phyloP scores from a whole-genome alignment of 2,888 invertebrate genomes.

The Drosophila formosana region DNA sequence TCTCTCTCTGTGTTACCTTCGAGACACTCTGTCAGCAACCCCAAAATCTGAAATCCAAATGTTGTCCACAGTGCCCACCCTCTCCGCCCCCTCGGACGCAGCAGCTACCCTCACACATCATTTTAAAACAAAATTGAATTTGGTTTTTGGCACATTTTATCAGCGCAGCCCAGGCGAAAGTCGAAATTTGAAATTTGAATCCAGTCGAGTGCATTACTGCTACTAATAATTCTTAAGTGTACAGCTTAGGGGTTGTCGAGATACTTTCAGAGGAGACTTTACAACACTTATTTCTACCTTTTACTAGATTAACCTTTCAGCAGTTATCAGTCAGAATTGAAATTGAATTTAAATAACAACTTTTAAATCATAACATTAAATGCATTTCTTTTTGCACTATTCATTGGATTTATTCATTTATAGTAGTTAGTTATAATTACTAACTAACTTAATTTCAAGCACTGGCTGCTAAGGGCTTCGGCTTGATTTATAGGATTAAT shows the following conservation, averaged over 20 bases:
- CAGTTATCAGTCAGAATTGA: neutral
- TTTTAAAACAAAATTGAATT: conserved; percentile 42
- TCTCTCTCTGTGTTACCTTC: conserved; percentile 33
- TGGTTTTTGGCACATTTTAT: conserved; percentile 43
- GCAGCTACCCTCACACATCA: conserved; percentile 17
- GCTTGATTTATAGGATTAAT: too few species aligned
- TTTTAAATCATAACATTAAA: too few species aligned
- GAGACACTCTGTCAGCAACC: conserved; percentile 37
- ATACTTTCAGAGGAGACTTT: neutral
- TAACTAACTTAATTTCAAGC: too few species aligned
- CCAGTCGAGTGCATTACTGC: conserved; percentile 8
- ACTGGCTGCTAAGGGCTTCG: too few species aligned
- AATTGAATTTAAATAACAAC: neutral
- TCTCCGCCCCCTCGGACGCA: neutral
- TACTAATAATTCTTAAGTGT: conserved; percentile 27
- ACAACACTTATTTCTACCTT: neutral
- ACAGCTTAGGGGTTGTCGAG: conserved; percentile 20
- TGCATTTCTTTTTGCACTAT: too few species aligned
- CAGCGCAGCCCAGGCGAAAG: conserved; percentile 34
- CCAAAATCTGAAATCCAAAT: conserved; percentile 13
- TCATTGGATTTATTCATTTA: too few species aligned
- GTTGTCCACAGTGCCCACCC: conserved; percentile 5
- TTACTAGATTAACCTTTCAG: neutral
- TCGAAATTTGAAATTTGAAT: conserved; percentile 29
- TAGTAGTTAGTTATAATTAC: too few species aligned